Evolutionary conservation across 2,113 vertebrate species (phyloP).

Genomic region (Anarrhichthys ocellatus): DNA sequence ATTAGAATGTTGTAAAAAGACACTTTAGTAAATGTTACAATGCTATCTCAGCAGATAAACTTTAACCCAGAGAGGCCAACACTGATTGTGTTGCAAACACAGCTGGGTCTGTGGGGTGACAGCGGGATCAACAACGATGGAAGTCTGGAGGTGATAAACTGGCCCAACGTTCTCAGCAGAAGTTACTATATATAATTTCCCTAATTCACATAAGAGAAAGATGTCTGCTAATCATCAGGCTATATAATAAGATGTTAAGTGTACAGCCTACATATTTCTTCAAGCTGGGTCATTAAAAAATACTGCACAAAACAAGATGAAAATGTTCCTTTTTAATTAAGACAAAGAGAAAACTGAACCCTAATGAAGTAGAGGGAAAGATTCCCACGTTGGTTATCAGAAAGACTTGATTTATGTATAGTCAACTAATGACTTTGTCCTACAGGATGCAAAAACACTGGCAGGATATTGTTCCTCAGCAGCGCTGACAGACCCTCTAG

Average conservation of each 20-base stretch:
- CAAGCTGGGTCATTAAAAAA: not conserved
- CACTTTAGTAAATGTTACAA: conserved; percentile 47
- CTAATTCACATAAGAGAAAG: not conserved
- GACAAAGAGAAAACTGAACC: not conserved
- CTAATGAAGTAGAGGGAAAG: not conserved
- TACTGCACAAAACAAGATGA: not conserved
- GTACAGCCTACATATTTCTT: not conserved
- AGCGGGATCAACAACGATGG: conserved; percentile 39
- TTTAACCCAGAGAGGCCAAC: conserved; percentile 40
- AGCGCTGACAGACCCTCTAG: not conserved
- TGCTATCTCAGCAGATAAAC: conserved; percentile 69
- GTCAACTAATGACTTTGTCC: conserved; percentile 40
- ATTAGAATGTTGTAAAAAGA: conserved; percentile 28
- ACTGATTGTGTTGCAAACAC: conserved; percentile 42
- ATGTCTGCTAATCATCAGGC: not conserved
- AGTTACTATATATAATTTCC: not conserved
- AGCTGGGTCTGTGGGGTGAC: conserved; percentile 38
- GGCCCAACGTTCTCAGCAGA: conserved; percentile 28
- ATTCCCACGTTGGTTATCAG: conserved; percentile 44
- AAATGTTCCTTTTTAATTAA: not conserved
- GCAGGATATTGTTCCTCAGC: conserved; percentile 55
- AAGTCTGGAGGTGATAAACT: conserved; percentile 50
- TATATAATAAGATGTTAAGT: not conserved
- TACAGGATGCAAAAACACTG: conserved; percentile 63
- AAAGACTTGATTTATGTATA: conserved; percentile 43